Evolutionary conservation across 2,888 invertebrate species (phyloP).

Genomic region (Microplitis deprimator): DNA sequence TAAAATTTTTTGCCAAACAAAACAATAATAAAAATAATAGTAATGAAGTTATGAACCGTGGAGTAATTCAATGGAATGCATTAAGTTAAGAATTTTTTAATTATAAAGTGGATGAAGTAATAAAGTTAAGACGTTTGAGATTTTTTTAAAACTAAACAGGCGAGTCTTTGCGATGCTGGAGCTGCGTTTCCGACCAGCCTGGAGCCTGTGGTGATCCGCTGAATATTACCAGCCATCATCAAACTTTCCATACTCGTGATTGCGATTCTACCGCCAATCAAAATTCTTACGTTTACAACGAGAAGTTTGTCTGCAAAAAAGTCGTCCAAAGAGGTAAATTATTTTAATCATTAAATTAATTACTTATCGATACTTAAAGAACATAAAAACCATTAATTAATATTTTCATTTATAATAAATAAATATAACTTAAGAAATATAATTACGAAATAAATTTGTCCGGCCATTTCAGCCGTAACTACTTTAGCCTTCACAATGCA

Average conservation of each 20-base stretch:
- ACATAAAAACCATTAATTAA: background rate
- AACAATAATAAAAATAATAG: slow-evolving; percentile 5
- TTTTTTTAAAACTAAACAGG: slow-evolving; percentile 68
- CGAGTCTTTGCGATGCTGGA: slow-evolving; percentile 81
- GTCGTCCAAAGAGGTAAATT: slow-evolving; percentile 81
- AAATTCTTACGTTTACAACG: slow-evolving; percentile 51
- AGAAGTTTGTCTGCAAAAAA: slow-evolving; percentile 81
- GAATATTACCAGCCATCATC: slow-evolving; percentile 73
- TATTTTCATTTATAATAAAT: background rate
- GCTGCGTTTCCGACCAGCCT: slow-evolving; percentile 79
- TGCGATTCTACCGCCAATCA: slow-evolving; percentile 57
- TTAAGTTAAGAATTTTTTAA: background rate
- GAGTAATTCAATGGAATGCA: background rate
- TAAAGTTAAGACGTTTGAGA: background rate
- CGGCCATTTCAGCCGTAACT: slow-evolving; percentile 9
- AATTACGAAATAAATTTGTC: background rate
- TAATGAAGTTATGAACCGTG: background rate
- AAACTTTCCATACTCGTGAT: slow-evolving; percentile 65
- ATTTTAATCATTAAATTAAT: background rate
- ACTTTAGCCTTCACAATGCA: slow-evolving; percentile 14
- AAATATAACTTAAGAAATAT: background rate
- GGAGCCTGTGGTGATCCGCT: slow-evolving; percentile 80
- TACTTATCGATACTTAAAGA: too few species aligned
- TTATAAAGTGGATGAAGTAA: background rate
- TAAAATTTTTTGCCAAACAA: background rate